These are phyloP conservation scores for Sarcophaga bullata DNA, from an alignment of 1,140 invertebrate genomes.

Conservation along the genomic window DNA sequence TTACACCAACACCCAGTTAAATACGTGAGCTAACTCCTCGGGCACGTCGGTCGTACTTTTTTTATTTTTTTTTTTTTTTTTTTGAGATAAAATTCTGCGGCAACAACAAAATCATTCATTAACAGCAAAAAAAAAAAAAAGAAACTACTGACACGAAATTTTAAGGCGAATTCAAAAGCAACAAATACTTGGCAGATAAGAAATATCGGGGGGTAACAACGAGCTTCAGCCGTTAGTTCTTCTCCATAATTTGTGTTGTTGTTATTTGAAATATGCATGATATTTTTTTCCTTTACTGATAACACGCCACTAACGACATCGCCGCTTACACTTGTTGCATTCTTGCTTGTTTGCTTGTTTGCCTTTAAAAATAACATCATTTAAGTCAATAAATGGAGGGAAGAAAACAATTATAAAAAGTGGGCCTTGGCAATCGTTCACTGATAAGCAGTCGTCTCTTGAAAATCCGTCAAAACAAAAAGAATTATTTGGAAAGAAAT, in stretches of 20 bases:
- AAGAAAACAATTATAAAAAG: neutral
- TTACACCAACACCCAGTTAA: neutral
- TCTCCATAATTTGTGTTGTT: neutral
- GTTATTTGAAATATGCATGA: neutral
- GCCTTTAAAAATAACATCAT: neutral
- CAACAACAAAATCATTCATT: neutral
- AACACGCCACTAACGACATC: neutral
- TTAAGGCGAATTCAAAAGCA: neutral
- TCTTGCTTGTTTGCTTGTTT: neutral
- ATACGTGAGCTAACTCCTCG: neutral
- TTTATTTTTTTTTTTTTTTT: too few species aligned
- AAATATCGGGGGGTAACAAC: neutral
- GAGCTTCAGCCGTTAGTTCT: neutral
- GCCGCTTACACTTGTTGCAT: neutral
- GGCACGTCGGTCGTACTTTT: too few species aligned
- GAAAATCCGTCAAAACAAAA: neutral
- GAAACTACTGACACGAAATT: neutral
- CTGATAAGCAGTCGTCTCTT: neutral
- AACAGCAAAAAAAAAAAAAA: neutral
- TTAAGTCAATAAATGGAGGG: neutral
- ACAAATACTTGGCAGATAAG: neutral
- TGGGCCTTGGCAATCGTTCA: slow-evolving; percentile 5
- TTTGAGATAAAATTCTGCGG: neutral
- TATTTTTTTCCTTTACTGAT: neutral
- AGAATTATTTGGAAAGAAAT: too few species aligned